Evolutionary conservation across 2,888 invertebrate genomes (phyloP).

Genomic region (Monopis laevigella): DNA sequence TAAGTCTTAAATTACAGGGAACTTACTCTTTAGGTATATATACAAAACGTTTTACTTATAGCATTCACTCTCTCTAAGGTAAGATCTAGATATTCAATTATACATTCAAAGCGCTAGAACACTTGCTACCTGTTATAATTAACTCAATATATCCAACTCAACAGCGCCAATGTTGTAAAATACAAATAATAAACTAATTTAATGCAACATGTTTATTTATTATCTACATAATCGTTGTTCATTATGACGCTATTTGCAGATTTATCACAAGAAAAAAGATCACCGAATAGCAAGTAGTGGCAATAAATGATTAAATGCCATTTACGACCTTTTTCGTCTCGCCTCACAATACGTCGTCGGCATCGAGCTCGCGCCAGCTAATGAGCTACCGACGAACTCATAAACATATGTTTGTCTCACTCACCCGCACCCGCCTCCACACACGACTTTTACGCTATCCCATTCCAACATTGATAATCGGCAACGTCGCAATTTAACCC

Average conservation of each 20-base stretch:
- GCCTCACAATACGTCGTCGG: slow-evolving; percentile 40
- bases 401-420: slow-evolving; percentile 45
- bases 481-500: slow-evolving; percentile 58
- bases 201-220: too few relatives aligned
- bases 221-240: too few relatives aligned
- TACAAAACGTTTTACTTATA: too few relatives aligned
- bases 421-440: slow-evolving; percentile 26
- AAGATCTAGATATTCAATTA: too few relatives aligned
- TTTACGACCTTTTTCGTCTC: slow-evolving; percentile 52
- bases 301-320: slow-evolving; percentile 61
- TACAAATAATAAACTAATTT: too few relatives aligned
- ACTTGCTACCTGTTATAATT: too few relatives aligned
- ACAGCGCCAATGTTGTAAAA: too few relatives aligned
- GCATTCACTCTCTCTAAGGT: too few relatives aligned
- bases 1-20: too few relatives aligned
- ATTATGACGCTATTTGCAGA: neutral
- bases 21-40: too few relatives aligned
- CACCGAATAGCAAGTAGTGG: neutral
- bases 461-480: slow-evolving; percentile 46
- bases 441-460: slow-evolving; percentile 27
- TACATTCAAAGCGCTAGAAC: too few relatives aligned
- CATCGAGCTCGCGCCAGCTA: slow-evolving; percentile 45
- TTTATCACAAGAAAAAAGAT: neutral
- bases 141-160: too few relatives aligned
- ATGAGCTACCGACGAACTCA: slow-evolving; percentile 42